These are phyloP conservation scores for Eueides isabella DNA, from an alignment of 1,140 invertebrate genomes.

Conservation along the genomic window DNA sequence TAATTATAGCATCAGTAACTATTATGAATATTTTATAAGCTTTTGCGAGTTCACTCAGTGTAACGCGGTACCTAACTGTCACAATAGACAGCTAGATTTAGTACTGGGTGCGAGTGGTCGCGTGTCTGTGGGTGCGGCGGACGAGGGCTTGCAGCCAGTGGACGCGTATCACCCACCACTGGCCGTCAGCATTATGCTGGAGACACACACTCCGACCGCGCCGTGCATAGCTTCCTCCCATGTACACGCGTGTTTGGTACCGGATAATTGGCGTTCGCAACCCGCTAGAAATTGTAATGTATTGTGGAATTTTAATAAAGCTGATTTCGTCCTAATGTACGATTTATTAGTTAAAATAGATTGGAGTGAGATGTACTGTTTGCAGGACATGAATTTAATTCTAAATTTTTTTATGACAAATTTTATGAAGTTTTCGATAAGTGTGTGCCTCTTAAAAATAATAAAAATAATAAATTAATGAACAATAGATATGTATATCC, in stretches of 20 bases:
- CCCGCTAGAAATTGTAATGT: too few species aligned
- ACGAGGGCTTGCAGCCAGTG: constrained; percentile 25
- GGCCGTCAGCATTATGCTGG: constrained; percentile 8
- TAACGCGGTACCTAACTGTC: constrained; percentile 44
- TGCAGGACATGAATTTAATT: not conserved
- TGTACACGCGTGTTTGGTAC: too few species aligned
- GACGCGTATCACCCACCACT: constrained; percentile 37
- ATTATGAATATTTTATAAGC: too few species aligned
- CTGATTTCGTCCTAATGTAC: constrained; percentile 17
- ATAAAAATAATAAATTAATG: too few species aligned
- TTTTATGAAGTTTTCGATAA: constrained; percentile 27
- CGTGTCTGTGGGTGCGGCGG: constrained; percentile 25
- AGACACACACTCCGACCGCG: too few species aligned
- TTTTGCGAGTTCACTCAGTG: too few species aligned
- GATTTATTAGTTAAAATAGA: constrained; percentile 2
- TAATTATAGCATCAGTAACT: too few species aligned
- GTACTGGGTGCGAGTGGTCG: constrained; percentile 36
- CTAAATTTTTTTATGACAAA: constrained; percentile 31
- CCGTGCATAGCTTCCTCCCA: too few species aligned
- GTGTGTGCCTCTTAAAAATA: constrained; percentile 19
- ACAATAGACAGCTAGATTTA: constrained; percentile 41
- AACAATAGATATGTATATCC: constrained; percentile 35
- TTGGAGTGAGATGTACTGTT: constrained; percentile 22
- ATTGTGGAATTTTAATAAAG: constrained; percentile 19
- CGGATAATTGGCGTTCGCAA: too few species aligned